Evolutionary conservation across 2,888 invertebrate species (phyloP), one percentile per base, ranked within the genome.

Genomic region (Scelioninae gen. 2): DNA sequence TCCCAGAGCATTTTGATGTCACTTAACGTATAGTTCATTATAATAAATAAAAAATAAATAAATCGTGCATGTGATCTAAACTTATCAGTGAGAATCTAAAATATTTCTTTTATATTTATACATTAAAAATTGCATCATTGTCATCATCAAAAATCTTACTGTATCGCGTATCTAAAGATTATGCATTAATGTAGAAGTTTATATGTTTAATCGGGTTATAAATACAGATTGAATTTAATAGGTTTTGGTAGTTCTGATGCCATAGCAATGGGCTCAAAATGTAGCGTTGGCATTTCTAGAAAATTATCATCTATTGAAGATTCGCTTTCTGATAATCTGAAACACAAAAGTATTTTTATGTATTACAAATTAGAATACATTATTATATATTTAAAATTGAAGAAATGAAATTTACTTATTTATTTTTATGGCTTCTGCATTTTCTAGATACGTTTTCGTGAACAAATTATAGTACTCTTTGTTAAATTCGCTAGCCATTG

Each of bases 191-290:
- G 22, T 22, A 22, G 9, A 31, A 7, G 22, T 11, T n/a, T 22
- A n/a, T 19, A 22, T 43, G 2, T 39, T 16, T 16, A 39, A 60
- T 28, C 16, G 10, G 22, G 15, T 55, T 71, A 71, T 41, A 67
- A 37, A 52, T 67, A 74, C 41, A 69, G 39, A 72, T 58, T 58
- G 9, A 58, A 69, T 72, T 75, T 78, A 46, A 81, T 76, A 19
- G 80, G 81, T 69, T 68, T 79, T n/a, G 82, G 82, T 50, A 81
- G 53, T 78, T 82, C 80, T 15, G 73, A 73, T 33, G 77, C 61
- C 41, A 18, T 61, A 0, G 45, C 37, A 5, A 53, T 22, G 53
- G 74, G 64, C 19, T 79, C 64, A 10, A 68, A 69, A 33, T 50
- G 35, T 15, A 81, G 39, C 45, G 60, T 69, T 31, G 79, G 76